Base-by-base conservation (phyloP, 92 coral and sea anemone species). In the Phenganax stokvisi region DNA sequence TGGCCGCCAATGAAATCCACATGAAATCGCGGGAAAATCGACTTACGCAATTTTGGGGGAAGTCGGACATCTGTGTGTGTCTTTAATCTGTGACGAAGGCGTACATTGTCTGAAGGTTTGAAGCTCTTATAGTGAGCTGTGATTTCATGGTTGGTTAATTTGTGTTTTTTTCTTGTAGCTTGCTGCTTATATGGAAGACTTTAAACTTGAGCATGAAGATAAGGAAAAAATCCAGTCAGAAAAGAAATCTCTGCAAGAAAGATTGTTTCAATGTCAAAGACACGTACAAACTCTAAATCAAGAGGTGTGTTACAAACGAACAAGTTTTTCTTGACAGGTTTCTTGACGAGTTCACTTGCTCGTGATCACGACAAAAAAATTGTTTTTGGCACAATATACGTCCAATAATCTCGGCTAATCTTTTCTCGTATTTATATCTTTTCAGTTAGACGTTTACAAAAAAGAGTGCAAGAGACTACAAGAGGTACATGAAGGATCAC, bases 381-480 rank as follows among this genome's bases (percentile, higher is more conserved):
- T 37, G 47, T 37, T 37, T 37, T 37, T 37, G 47, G 47, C 47
- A 37, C 47, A 37, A 37, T 37, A 37, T 37, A 37, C 73, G 25
- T 5, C 0, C 5, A 37, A 37, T 37, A 20, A 37, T 37, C 47
- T 37, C 47, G 47, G 5, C 47, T 37, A 1, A 5, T 37, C 47
- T 37, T 1, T 37, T 37, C 5, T 1, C 47, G 5, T 37, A 64
- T 28, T 9, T 54, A 37, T 3, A 47, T 62, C 11, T 52, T 64
- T 79, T 67, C 25, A 79, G 83, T 79, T 79, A 79, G 83, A 79
- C 6, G 44, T 64, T 10, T 79, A 79, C 74, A 79, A 79, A 68
- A 79, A 63, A 37, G 83, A 79, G 63, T 79, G 83, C 61, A 64
- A 63, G 55, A 58, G 74, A 20, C 74, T 79, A 20, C 83, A 79